phyloP scores from a whole-genome alignment of 2,797 vertebrate species.

The Tarsius wallacei region DNA sequence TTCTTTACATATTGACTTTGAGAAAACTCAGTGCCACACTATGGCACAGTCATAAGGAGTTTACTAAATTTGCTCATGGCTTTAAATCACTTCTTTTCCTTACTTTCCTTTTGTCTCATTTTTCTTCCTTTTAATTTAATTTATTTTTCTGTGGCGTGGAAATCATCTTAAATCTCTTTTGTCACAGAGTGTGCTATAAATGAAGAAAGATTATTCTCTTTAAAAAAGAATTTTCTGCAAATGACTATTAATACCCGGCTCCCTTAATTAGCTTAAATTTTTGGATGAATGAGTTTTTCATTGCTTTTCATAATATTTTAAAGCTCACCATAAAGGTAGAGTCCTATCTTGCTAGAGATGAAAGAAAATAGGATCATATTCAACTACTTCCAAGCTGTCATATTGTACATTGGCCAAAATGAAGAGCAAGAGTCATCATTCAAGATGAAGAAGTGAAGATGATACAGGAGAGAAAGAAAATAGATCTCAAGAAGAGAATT shows the following conservation, averaged over 20 bases:
- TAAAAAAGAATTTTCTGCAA: constrained; percentile 18
- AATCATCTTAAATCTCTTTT: constrained; percentile 41
- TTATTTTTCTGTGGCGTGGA: constrained; percentile 1
- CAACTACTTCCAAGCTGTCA: background rate
- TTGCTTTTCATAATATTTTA: background rate
- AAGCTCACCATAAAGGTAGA: background rate
- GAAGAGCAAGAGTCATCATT: background rate
- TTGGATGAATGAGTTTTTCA: constrained; percentile 16
- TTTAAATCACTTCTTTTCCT: background rate
- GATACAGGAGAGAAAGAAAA: background rate
- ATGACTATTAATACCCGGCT: background rate
- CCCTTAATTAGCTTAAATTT: background rate
- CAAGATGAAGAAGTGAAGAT: background rate
- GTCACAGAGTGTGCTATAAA: background rate
- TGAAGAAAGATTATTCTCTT: constrained; percentile 62
- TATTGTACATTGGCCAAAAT: background rate
- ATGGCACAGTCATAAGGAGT: background rate
- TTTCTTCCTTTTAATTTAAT: constrained; percentile 51
- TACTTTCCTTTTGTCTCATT: constrained; percentile 8
- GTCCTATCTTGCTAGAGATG: background rate
- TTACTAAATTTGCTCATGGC: background rate
- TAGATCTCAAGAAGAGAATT: background rate
- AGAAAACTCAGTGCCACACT: constrained; percentile 36
- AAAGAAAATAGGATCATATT: background rate
- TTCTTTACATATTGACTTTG: constrained; percentile 23